A percentile compares a stretch with the other conserved stretches of the same genome.
These are phyloP conservation scores for Spisula subtruncata DNA, from an alignment of 2,888 invertebrate genomes.

Conservation along the genomic window DNA sequence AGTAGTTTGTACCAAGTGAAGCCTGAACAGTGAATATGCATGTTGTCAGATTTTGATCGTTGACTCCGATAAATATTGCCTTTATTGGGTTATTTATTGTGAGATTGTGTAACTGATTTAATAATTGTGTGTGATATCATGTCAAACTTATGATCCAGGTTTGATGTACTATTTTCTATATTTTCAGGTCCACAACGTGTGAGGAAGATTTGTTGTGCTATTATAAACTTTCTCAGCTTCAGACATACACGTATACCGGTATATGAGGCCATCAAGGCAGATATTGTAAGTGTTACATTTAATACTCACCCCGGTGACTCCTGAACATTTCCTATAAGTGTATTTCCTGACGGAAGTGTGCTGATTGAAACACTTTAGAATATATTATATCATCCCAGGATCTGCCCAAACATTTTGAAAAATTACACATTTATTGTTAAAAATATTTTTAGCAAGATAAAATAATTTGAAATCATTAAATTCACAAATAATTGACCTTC, in stretches of 20 bases:
- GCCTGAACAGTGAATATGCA: too few species aligned
- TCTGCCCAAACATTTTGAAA: not conserved
- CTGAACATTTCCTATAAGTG: not conserved
- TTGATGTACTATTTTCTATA: too few species aligned
- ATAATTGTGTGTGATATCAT: too few species aligned
- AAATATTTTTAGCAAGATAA: too few species aligned
- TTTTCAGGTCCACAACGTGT: conserved; percentile 72
- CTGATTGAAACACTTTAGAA: not conserved
- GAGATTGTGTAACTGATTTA: too few species aligned
- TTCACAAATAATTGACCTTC: too few species aligned
- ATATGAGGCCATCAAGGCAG: conserved; percentile 71
- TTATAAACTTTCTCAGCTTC: conserved; percentile 78
- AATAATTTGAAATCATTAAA: too few species aligned
- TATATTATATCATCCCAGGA: not conserved
- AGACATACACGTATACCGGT: conserved; percentile 65
- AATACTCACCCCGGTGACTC: not conserved
- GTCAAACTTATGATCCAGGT: too few species aligned
- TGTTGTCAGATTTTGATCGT: too few species aligned
- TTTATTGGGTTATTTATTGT: too few species aligned
- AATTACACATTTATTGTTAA: not conserved
- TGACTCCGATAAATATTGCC: too few species aligned
- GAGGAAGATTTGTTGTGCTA: conserved; percentile 76
- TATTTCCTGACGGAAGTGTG: not conserved
- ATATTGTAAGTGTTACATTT: conserved; percentile 72
- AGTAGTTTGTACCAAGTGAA: too few species aligned